Evolutionary conservation across 2,113 vertebrate species (phyloP).

Genomic region (Pleuronectes platessa): DNA sequence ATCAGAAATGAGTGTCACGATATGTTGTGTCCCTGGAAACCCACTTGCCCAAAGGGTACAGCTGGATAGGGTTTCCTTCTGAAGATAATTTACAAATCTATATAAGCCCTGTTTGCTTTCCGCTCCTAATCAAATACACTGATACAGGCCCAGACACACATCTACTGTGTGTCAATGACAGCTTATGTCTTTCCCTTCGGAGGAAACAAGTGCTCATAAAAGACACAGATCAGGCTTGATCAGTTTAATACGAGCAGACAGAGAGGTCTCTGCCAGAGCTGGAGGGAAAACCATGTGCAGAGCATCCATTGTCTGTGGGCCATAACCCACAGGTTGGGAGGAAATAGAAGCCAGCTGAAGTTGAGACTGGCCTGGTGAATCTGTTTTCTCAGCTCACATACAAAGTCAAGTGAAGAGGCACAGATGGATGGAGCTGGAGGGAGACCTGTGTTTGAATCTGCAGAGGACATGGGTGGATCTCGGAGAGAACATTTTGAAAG

Average conservation of each 20-base stretch:
- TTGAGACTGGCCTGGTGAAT: conserved; percentile 62
- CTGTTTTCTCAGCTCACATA: conserved; percentile 65
- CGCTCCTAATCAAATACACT: conserved; percentile 34
- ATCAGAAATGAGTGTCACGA: conserved; percentile 11
- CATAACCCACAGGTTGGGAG: conserved; percentile 68
- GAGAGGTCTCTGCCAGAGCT: conserved; percentile 55
- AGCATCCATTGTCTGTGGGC: conserved; percentile 73
- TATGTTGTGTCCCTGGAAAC: conserved; percentile 4
- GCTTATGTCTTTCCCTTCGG: conserved; percentile 16
- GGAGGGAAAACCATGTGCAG: conserved; percentile 67
- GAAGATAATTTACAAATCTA: conserved; percentile 2
- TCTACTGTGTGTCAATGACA: conserved; percentile 25
- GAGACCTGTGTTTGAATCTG: conserved; percentile 42
- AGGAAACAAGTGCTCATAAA: conserved; percentile 61
- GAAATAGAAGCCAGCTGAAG: conserved; percentile 77
- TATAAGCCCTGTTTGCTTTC: conserved; percentile 12
- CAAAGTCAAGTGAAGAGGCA: conserved; percentile 54
- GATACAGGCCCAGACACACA: conserved; percentile 27
- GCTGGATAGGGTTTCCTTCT: not conserved
- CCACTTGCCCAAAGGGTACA: not conserved
- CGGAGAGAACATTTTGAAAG: conserved; percentile 10
- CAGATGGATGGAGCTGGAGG: conserved; percentile 42
- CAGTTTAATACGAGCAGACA: conserved; percentile 66
- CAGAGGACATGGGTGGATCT: conserved; percentile 11
- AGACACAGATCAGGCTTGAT: conserved; percentile 56